Conservation (phyloP, 2,797 vertebrate genomes). For the Chaetophractus vellerosus region DNA sequence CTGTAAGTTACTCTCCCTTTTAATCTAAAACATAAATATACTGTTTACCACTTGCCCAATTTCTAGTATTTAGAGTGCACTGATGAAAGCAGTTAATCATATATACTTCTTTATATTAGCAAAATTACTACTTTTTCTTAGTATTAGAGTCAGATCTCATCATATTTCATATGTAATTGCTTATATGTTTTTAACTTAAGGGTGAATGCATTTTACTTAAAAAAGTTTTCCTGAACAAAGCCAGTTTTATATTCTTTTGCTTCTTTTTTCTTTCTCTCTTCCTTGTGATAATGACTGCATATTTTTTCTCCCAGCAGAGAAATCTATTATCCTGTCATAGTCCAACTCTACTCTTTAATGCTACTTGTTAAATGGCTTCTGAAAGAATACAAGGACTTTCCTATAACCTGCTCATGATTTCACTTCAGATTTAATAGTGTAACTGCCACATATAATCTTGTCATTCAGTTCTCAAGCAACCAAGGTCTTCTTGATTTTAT, state of each 20-base stretch:
- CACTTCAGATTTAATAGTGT: constrained; percentile 84
- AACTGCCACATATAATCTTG: constrained; percentile 83
- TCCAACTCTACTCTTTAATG: constrained; percentile 83
- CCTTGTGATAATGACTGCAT: constrained; percentile 79
- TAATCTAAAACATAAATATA: constrained; percentile 80
- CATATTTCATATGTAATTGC: constrained; percentile 50
- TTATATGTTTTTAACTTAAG: neutral
- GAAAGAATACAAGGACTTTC: constrained; percentile 85
- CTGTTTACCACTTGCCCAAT: constrained; percentile 78
- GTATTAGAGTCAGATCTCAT: constrained; percentile 19
- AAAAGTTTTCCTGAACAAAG: constrained; percentile 78
- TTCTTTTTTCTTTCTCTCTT: constrained; percentile 80
- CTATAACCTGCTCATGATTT: constrained; percentile 88
- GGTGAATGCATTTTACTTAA: constrained; percentile 63
- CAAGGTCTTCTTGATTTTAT: constrained; percentile 62
- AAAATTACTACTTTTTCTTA: constrained; percentile 33
- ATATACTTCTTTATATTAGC: constrained; percentile 51
- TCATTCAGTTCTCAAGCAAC: constrained; percentile 85
- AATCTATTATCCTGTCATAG: constrained; percentile 85
- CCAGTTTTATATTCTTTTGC: constrained; percentile 24
- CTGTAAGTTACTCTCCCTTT: constrained; percentile 79
- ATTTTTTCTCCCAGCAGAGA: constrained; percentile 82
- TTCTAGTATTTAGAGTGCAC: constrained; percentile 76
- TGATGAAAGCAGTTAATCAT: constrained; percentile 84
- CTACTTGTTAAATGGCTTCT: constrained; percentile 86